A percentile compares a stretch with the other conserved stretches of the same genome.
phyloP scores from a whole-genome alignment of 2,113 vertebrate species.

The Callochromis pleurospilus region DNA sequence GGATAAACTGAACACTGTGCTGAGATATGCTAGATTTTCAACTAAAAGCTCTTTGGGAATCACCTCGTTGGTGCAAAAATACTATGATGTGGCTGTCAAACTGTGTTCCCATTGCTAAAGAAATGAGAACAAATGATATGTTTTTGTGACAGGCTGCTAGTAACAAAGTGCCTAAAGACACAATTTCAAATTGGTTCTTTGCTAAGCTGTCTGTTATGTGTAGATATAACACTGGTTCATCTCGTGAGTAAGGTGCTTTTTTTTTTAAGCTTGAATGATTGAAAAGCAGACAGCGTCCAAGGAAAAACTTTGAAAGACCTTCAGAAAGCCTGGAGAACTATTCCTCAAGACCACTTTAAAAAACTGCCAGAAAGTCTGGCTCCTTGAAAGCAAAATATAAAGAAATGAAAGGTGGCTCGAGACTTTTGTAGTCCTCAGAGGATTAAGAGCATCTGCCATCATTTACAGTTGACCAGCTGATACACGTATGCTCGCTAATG shows the following conservation, averaged over 20 bases:
- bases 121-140: neutral
- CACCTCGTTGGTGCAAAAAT: neutral
- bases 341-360: neutral
- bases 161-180: neutral
- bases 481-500: rapidly evolving
- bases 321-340: neutral
- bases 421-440: neutral
- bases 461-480: neutral
- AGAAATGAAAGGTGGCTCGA: neutral
- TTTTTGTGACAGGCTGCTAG: neutral
- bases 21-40: neutral
- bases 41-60: neutral
- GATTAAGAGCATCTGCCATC: neutral
- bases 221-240: neutral
- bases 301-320: neutral
- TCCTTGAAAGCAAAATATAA: neutral
- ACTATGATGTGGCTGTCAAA: neutral
- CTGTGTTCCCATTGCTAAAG: neutral
- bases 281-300: neutral
- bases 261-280: neutral
- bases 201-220: neutral
- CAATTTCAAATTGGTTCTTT: neutral
- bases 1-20: neutral
- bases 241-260: neutral
- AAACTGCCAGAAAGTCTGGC: neutral